These are phyloP conservation scores for Venustoraphidia nigricollis DNA, from an alignment of 2,888 invertebrate species.

Conservation along the genomic window DNA sequence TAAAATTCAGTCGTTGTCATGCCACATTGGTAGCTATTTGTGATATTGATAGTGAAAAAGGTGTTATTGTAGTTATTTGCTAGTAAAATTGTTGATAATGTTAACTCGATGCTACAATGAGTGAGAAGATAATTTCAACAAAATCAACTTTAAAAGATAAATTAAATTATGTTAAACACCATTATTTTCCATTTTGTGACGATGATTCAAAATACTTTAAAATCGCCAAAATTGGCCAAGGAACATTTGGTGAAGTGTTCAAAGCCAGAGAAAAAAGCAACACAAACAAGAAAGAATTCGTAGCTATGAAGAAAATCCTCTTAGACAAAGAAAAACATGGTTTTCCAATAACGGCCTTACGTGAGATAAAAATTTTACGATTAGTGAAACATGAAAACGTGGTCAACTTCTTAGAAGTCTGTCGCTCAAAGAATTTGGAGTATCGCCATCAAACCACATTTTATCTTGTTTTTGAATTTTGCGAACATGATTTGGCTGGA, in stretches of 20 bases:
- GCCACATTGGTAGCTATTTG: too few species aligned
- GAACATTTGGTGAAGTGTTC: conserved; percentile 54
- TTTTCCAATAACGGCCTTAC: conserved; percentile 49
- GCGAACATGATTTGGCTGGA: conserved; percentile 51
- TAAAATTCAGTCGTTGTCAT: too few species aligned
- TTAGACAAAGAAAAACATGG: conserved; percentile 59
- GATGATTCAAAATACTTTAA: conserved; percentile 41
- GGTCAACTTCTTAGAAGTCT: conserved; percentile 45
- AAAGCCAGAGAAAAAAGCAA: conserved; percentile 37
- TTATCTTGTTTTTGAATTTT: conserved; percentile 50
- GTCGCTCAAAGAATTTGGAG: conserved; percentile 33
- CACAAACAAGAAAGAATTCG: conserved; percentile 32
- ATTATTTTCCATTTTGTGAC: conserved; percentile 37
- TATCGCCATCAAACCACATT: conserved; percentile 35
- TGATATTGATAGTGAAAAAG: too few species aligned
- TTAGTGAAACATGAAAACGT: conserved; percentile 46
- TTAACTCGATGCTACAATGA: background rate
- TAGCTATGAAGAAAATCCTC: conserved; percentile 49
- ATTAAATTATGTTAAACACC: conserved; percentile 29
- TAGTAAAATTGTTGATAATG: too few species aligned
- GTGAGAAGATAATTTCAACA: background rate
- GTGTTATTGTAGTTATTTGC: too few species aligned
- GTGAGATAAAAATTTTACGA: conserved; percentile 48
- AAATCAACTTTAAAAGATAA: conserved; percentile 19
- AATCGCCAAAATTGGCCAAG: conserved; percentile 49